Evolutionary conservation across 2,888 invertebrate species (phyloP).

Genomic region (Eretmocerus hayati): DNA sequence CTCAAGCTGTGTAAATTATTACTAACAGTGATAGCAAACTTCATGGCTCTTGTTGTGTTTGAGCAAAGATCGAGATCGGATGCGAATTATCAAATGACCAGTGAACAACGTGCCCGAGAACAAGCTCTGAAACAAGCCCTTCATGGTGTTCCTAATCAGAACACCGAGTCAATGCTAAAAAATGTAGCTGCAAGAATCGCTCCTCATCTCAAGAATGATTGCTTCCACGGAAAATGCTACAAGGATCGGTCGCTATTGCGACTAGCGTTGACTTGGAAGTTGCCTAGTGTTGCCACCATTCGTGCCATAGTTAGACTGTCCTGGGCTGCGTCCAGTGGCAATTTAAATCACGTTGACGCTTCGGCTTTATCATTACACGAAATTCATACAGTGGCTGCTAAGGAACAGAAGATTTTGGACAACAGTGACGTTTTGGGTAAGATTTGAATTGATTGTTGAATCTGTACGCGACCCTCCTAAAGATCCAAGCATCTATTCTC

Average conservation of each 20-base stretch:
- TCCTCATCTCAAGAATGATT: constrained; percentile 70
- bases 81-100: constrained; percentile 45
- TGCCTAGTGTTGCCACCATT: constrained; percentile 67
- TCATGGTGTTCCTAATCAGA: constrained; percentile 74
- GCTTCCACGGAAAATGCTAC: constrained; percentile 48
- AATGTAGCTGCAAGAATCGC: constrained; percentile 79
- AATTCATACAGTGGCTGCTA: constrained; percentile 56
- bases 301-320: constrained; percentile 69
- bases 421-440: constrained; percentile 60
- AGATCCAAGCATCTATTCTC: no score
- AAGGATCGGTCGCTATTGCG: constrained; percentile 50
- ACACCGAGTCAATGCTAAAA: constrained; percentile 75
- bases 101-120: constrained; percentile 34
- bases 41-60: constrained; percentile 57
- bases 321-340: constrained; percentile 71
- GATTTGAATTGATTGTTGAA: no score
- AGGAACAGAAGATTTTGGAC: constrained; percentile 52
- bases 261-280: constrained; percentile 59
- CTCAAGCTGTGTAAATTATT: constrained; percentile 84
- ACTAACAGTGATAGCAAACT: constrained; percentile 78
- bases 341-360: constrained; percentile 55
- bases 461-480: no score
- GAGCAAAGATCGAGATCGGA: no score
- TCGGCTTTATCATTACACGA: constrained; percentile 59
- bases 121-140: constrained; percentile 72